Percentiles rank a stretch among this genome's conserved stretches.
These are phyloP conservation scores for Clarias fuscus DNA, from an alignment of 2,797 vertebrate genomes.

Conservation along the genomic window DNA sequence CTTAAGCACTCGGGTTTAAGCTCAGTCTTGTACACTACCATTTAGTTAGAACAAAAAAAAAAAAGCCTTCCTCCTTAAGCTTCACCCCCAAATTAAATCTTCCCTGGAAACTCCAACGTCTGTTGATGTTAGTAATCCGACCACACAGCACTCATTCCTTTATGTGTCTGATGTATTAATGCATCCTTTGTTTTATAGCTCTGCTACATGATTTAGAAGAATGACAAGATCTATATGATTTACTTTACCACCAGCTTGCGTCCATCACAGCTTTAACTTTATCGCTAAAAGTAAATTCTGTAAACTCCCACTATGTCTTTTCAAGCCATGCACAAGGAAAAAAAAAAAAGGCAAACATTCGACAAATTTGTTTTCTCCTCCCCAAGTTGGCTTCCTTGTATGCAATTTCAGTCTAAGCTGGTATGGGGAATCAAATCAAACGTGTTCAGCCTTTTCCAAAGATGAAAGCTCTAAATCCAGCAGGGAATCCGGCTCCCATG, in stretches of 20 bases:
- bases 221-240: slow-evolving; percentile 22
- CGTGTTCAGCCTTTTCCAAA: slow-evolving; percentile 1
- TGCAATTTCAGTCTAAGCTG: slow-evolving; percentile 13
- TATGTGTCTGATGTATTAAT: slow-evolving; percentile 17
- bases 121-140: neutral
- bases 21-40: neutral
- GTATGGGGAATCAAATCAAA: neutral
- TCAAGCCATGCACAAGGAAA: neutral
- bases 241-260: neutral
- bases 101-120: neutral
- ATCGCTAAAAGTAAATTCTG: neutral
- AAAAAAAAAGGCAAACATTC: neutral
- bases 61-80: neutral
- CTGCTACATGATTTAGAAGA: slow-evolving; percentile 6
- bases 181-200: slow-evolving; percentile 6
- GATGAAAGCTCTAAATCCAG: slow-evolving; percentile 41
- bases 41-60: neutral
- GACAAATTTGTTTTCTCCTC: slow-evolving; percentile 1
- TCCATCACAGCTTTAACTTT: neutral
- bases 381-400: neutral
- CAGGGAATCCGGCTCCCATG: neutral
- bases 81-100: neutral
- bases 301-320: neutral
- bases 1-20: neutral
- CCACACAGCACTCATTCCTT: neutral